Conservation (phyloP, 2,888 invertebrate genomes). For the Amblyjoppa proteus region DNA sequence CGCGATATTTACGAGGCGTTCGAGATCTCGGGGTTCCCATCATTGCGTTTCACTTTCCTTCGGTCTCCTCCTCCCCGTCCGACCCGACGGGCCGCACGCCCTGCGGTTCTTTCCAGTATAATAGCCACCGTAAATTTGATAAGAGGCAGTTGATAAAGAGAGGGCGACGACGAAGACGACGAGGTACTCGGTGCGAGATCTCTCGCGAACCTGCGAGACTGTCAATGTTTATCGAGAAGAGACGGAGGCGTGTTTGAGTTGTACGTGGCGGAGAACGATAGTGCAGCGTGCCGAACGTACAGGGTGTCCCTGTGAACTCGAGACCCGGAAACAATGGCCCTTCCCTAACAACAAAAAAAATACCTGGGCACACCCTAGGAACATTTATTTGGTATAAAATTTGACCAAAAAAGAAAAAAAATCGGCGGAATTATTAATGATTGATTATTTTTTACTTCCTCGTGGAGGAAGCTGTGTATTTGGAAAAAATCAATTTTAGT, state of each 20-base stretch:
- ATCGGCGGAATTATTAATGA: no score
- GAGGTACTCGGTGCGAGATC: slow-evolving; percentile 25
- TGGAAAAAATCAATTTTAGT: no score
- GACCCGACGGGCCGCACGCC: slow-evolving; percentile 10
- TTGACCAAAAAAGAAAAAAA: no score
- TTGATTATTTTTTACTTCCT: no score
- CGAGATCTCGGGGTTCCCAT: slow-evolving; percentile 49
- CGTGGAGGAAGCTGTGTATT: no score
- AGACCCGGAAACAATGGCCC: background rate
- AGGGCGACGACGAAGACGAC: slow-evolving; percentile 31
- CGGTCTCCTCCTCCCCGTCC: slow-evolving; percentile 9
- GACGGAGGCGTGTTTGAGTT: slow-evolving; percentile 70
- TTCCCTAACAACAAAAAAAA: background rate
- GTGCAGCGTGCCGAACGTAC: slow-evolving; percentile 19
- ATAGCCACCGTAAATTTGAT: slow-evolving; percentile 71
- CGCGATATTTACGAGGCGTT: slow-evolving; percentile 65
- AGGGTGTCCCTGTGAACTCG: background rate
- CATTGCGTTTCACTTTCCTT: slow-evolving; percentile 52
- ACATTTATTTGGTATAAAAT: no score
- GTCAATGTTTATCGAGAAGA: slow-evolving; percentile 71
- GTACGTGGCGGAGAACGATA: slow-evolving; percentile 55
- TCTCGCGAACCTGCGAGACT: slow-evolving; percentile 45
- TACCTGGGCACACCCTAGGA: background rate
- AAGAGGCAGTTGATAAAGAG: slow-evolving; percentile 67
- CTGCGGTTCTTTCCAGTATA: slow-evolving; percentile 36